phyloP scores from a whole-genome alignment of 2,888 invertebrate species.

The Drosophila macrothrix region DNA sequence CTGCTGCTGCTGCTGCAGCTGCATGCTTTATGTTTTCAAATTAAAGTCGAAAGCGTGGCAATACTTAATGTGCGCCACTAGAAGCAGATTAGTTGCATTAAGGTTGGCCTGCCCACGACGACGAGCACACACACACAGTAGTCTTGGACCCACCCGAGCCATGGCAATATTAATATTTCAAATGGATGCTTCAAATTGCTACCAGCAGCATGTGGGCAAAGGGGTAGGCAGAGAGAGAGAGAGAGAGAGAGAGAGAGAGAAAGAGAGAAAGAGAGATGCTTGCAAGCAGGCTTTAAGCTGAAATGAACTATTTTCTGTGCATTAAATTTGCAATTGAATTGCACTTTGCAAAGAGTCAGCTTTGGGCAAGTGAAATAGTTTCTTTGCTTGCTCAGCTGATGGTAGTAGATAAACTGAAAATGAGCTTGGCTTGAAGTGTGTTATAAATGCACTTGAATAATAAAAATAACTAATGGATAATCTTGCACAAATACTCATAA shows the following conservation, averaged over 20 bases:
- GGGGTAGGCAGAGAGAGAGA: not conserved
- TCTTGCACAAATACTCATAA: not conserved
- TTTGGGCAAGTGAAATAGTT: conserved; percentile 8
- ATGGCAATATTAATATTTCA: conserved; percentile 56
- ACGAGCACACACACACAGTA: not conserved
- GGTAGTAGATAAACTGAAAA: not conserved
- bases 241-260: not conserved
- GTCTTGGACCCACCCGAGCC: conserved; percentile 19
- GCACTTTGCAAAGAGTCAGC: conserved; percentile 20
- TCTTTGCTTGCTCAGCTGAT: not conserved
- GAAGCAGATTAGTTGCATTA: conserved; percentile 79
- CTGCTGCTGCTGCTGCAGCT: conserved; percentile 26
- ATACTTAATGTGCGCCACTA: conserved; percentile 79
- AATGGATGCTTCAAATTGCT: conserved; percentile 17
- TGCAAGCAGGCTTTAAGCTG: conserved; percentile 35
- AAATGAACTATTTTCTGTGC: conserved; percentile 24
- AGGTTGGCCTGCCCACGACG: conserved; percentile 8
- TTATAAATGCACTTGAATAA: not conserved
- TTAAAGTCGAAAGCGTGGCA: conserved; percentile 80
- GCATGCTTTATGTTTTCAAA: conserved; percentile 75
- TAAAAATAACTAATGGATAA: not conserved
- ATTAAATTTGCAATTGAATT: conserved; percentile 44
- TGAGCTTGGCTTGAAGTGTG: not conserved
- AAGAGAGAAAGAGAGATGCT: not conserved
- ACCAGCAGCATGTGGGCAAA: not conserved